These are phyloP conservation scores for Lepus americanus DNA, from an alignment of 2,113 vertebrate genomes.

Conservation along the genomic window DNA sequence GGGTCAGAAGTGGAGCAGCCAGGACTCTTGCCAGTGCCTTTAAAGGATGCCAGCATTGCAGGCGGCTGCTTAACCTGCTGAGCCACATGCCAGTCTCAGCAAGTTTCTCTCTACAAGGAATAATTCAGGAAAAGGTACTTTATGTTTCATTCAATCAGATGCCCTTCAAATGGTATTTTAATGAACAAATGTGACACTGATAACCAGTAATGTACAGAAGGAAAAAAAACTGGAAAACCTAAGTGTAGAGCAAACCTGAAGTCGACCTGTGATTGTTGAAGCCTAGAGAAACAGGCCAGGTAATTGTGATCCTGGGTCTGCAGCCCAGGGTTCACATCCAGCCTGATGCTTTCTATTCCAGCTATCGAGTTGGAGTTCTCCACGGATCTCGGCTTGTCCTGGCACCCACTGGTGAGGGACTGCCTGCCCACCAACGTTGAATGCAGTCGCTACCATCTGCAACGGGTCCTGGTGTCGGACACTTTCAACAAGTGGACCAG, in stretches of 20 bases:
- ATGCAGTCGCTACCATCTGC: slow-evolving; percentile 95
- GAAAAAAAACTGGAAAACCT: slow-evolving; percentile 38
- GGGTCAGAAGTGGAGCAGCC: too few species aligned
- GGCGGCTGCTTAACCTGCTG: too few species aligned
- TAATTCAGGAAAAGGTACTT: not conserved
- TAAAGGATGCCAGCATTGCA: too few species aligned
- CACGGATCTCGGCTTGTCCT: slow-evolving; percentile 94
- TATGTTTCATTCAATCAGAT: slow-evolving; percentile 37
- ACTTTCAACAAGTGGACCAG: slow-evolving; percentile 99
- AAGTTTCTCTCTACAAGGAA: slow-evolving; percentile 13
- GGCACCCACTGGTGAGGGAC: slow-evolving; percentile 95
- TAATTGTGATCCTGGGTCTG: not conserved
- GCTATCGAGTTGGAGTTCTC: slow-evolving; percentile 98
- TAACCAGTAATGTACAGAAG: not conserved
- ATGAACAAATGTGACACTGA: not conserved
- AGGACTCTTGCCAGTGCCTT: too few species aligned
- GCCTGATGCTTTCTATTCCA: slow-evolving; percentile 82
- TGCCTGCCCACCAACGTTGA: slow-evolving; percentile 96
- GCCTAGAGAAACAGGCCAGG: not conserved
- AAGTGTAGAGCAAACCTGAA: not conserved
- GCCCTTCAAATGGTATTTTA: not conserved
- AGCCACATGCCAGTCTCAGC: not conserved
- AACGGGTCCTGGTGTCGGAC: slow-evolving; percentile 95
- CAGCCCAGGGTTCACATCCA: not conserved
- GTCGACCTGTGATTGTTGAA: slow-evolving; percentile 1